These are phyloP conservation scores for Calosoma granatense DNA, from an alignment of 1,140 invertebrate genomes.

Conservation along the genomic window DNA sequence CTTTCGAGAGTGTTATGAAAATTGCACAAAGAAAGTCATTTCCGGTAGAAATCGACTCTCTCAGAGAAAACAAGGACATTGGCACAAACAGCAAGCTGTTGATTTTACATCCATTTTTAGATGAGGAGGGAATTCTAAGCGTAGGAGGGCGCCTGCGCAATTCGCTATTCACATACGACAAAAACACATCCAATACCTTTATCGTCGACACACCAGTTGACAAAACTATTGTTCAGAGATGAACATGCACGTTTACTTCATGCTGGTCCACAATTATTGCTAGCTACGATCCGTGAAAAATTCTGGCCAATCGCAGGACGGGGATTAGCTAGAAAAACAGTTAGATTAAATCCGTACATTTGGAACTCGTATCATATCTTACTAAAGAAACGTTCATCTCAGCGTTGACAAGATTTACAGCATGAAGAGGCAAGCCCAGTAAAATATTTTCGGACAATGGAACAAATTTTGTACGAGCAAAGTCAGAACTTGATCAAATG, in stretches of 20 bases:
- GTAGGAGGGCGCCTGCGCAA: constrained; percentile 27
- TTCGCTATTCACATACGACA: constrained; percentile 18
- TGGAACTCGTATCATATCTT: constrained; percentile 27
- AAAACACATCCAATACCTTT: constrained; percentile 29
- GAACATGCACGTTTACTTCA: constrained; percentile 18
- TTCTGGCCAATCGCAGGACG: constrained; percentile 14
- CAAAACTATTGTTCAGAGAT: constrained; percentile 15
- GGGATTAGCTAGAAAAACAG: constrained; percentile 12
- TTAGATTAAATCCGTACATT: constrained; percentile 26
- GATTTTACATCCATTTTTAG: constrained; percentile 31
- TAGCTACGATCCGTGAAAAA: constrained; percentile 13
- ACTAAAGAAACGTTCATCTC: constrained; percentile 27
- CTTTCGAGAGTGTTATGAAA: no score
- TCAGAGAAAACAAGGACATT: no score
- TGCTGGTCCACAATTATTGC: constrained; percentile 15
- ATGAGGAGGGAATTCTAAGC: constrained; percentile 24
- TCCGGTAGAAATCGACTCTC: no score
- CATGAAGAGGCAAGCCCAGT: constrained; percentile 19
- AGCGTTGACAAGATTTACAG: constrained; percentile 25
- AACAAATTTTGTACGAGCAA: constrained; percentile 22
- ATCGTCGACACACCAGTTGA: constrained; percentile 13
- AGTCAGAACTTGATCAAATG: no score
- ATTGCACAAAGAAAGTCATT: no score
- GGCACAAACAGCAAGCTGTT: no score
- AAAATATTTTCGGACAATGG: constrained; percentile 24